phyloP scores from a whole-genome alignment of 2,888 invertebrate species.

The Melitaea athalia region DNA sequence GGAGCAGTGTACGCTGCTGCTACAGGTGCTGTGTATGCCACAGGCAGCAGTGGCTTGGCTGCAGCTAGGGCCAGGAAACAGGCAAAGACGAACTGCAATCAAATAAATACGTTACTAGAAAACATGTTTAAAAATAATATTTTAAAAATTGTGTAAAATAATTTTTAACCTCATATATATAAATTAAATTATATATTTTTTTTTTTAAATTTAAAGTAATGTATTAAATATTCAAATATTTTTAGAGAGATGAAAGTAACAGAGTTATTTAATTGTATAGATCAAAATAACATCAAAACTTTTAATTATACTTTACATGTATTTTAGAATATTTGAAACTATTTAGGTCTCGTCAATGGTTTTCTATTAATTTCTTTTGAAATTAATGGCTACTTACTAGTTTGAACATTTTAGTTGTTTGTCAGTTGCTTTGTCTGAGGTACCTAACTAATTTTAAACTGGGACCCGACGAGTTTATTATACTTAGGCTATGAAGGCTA shows the following conservation, averaged over 20 bases:
- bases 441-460: conserved; percentile 55
- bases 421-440: conserved; percentile 44
- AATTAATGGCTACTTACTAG: conserved; percentile 44
- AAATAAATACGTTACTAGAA: conserved; percentile 19
- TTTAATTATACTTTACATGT: too few species aligned
- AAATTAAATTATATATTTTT: too few species aligned
- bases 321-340: too few species aligned
- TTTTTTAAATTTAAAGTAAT: too few species aligned
- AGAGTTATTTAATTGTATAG: too few species aligned
- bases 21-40: conserved; percentile 47
- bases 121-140: neutral
- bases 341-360: too few species aligned
- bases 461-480: conserved; percentile 50
- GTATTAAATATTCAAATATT: too few species aligned
- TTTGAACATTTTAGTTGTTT: conserved; percentile 50
- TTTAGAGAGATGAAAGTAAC: too few species aligned
- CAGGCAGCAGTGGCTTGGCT: conserved; percentile 62
- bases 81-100: conserved; percentile 67
- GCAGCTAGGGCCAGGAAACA: conserved; percentile 75
- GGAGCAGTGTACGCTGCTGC: conserved; percentile 49
- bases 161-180: neutral
- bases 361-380: too few species aligned
- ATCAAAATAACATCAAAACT: too few species aligned
- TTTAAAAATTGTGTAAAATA: neutral
- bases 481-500: conserved; percentile 58